Base-by-base conservation (phyloP, 2,888 invertebrate species). In the Pollenia amentaria region DNA sequence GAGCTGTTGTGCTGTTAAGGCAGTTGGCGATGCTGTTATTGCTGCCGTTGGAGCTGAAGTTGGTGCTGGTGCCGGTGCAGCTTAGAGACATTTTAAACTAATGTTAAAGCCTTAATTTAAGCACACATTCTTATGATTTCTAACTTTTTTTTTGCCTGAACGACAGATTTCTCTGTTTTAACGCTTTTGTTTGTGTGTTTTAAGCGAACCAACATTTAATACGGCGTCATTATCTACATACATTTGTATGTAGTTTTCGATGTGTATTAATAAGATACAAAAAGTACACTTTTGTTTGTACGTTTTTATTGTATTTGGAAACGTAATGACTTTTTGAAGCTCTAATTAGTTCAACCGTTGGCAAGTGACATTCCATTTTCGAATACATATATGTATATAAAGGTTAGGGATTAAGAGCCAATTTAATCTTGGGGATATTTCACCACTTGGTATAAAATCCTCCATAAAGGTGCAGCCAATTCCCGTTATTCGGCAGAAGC, bases 191-290 rank as follows among this genome's bases (percentile, higher is more conserved):
- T 29, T 29, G 29, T 51, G 55, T 77, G 57, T 57, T 72, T 57
- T 53, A 16, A 44, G n/a, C 44, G 51, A 69, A 69, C 44, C 69
- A 62, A 76, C 51, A 64, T 55, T 79, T 82, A 51, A 69, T 82
- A 82, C 85, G 85, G 62, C 82, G 82, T 78, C 82, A 85, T 77
- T 80, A 77, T 51, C 16, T 70, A 29, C 7, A 38, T 64, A n/a
- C 18, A 1, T 53, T 8, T 16, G 16, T 53, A 80, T 67, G 73
- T 72, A 51, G 51, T 18, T 60, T 57, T 65, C 44, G 44, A 55
- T 62, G 62, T 62, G 29, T 60, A 46, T 57, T n/a, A 18, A 40
- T 2, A 40, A 38, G 51, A n/a, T 11, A 76, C 46, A 70, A 57
- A 65, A 65, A 18, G 16, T 44, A 29, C 18, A 53, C 11, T 21